Base-by-base conservation (phyloP, 1,140 invertebrate genomes). In the Dendroctonus valens region DNA sequence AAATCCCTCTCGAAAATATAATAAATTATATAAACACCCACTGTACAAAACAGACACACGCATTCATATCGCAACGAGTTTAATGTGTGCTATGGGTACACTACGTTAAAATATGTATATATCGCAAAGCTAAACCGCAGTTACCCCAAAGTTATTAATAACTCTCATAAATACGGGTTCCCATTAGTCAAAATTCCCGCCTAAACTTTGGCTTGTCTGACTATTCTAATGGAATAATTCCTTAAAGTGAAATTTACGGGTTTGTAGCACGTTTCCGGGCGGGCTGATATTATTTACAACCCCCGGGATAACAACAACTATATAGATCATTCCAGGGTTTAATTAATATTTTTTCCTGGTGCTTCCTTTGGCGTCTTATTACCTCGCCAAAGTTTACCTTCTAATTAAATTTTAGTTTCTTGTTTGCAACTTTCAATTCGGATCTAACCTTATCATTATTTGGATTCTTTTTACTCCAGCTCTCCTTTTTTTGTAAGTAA, bases 101-200 rank as follows among this genome's bases (percentile, higher is more conserved):
- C 49, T 63, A 44, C 52, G 60, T 63, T 63, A 63, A 63, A 63
- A 63, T 55, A 63, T 63, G 52, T 63, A 54, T 63, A 54, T 63
- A 63, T 63, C 15, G 60, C 50, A 40, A 54, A 44, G 60, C 60
- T 54, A 63, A 63, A 63, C 60, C 60, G 60, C 60, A 44, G 53
- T 63, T 63, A 55, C 60, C 52, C 40, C 60, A 63, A 54, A 63
- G 60, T 63, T 63, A 63, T 63, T 63, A 63, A 63, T 63, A 63
- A 63, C 60, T 63, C 60, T 63, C 60, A 63, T 63, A 63, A 63
- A 63, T 63, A 63, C 51, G 52, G 60, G 60, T 63, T 63, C 50
- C 51, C 60, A 63, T 63, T 63, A 63, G 60, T 63, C 60, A 63
- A 63, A 63, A 63, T 63, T 63, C 60, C 40, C 52, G 50, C 60